Percentiles rank a stretch among this genome's conserved stretches.
Conservation (phyloP, 2,888 invertebrate genomes). For the Pecten maximus region DNA sequence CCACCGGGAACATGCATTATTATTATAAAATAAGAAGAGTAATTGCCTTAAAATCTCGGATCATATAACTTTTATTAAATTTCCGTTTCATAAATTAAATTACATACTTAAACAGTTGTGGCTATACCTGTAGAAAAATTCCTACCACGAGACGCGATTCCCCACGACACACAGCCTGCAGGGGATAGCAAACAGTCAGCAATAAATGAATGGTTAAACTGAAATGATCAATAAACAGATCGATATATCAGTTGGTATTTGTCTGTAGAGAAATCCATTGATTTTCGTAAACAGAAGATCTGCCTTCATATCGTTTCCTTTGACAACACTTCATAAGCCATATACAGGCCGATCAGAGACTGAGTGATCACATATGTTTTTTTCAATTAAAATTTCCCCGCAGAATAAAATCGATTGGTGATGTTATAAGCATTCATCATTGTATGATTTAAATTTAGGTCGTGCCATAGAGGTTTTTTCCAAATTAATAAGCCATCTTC, state of each 20-base stretch:
- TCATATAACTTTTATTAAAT: too few species aligned
- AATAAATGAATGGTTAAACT: not conserved
- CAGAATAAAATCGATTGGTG: not conserved
- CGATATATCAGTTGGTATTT: slow-evolving; percentile 15
- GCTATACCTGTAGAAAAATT: too few species aligned
- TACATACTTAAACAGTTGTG: too few species aligned
- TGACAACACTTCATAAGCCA: not conserved
- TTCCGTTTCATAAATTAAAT: too few species aligned
- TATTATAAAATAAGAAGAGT: too few species aligned
- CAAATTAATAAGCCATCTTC: too few species aligned
- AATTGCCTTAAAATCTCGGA: too few species aligned
- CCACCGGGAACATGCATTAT: too few species aligned
- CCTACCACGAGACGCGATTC: not conserved
- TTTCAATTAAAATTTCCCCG: slow-evolving; percentile 24
- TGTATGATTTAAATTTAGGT: not conserved
- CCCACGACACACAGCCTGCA: not conserved
- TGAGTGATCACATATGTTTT: not conserved
- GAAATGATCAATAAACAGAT: not conserved
- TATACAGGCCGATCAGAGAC: not conserved
- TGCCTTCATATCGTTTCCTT: not conserved
- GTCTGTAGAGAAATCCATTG: slow-evolving; percentile 6
- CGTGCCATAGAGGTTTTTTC: too few species aligned
- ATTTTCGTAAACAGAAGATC: not conserved
- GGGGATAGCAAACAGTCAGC: not conserved
- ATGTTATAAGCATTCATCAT: not conserved